Evolutionary conservation across 2,113 vertebrate genomes (phyloP).

Genomic region (Pelecanoides urinatrix): DNA sequence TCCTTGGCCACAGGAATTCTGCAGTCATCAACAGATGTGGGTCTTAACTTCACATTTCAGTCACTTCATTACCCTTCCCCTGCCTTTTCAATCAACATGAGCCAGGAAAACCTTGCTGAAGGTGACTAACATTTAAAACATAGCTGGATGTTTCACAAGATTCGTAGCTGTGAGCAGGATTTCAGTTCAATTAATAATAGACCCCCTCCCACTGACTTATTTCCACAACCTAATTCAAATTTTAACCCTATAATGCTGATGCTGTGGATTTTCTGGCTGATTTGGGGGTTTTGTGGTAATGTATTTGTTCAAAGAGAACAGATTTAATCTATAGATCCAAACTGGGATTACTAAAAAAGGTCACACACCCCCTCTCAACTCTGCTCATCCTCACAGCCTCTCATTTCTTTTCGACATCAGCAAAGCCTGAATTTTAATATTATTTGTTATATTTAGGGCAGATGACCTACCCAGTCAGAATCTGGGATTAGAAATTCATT

Average conservation of each 20-base stretch:
- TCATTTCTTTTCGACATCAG: neutral
- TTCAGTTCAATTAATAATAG: neutral
- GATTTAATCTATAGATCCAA: neutral
- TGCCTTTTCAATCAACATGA: neutral
- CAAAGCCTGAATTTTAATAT: conserved; percentile 24
- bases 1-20: neutral
- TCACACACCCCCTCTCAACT: neutral
- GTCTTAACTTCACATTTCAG: neutral
- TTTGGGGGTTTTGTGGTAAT: neutral
- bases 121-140: neutral
- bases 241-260: neutral
- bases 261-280: neutral
- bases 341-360: neutral
- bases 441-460: conserved; percentile 11
- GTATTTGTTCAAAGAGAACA: neutral
- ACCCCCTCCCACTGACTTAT: neutral
- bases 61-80: neutral
- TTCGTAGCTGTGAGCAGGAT: neutral
- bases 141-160: neutral
- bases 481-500: conserved; percentile 26
- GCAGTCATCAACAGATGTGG: neutral
- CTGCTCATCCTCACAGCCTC: neutral
- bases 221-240: neutral
- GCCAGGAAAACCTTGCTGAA: neutral
- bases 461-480: neutral